Conservation (phyloP, 2,797 vertebrate genomes). For the Aratinga solstitialis region DNA sequence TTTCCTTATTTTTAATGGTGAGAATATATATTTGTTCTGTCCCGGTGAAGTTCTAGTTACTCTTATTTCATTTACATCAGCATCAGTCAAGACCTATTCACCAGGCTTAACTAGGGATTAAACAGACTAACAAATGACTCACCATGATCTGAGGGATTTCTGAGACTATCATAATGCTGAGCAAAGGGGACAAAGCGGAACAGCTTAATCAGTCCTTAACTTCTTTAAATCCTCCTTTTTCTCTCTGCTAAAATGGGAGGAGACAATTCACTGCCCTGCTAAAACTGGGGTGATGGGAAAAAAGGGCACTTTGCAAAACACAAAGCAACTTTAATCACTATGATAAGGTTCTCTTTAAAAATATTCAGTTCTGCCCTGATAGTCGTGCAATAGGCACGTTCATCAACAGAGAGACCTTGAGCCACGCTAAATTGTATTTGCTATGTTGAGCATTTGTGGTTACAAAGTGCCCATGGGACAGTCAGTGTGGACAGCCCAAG, state of each 20-base stretch:
- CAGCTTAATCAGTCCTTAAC: neutral
- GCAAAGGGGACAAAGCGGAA: neutral
- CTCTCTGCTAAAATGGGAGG: neutral
- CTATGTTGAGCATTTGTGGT: neutral
- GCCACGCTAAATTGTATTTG: neutral
- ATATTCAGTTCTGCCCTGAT: neutral
- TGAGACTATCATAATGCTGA: neutral
- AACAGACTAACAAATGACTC: neutral
- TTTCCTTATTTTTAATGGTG: neutral
- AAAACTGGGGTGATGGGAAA: neutral
- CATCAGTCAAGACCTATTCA: neutral
- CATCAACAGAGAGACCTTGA: slow-evolving; percentile 20
- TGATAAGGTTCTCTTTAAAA: slow-evolving; percentile 56
- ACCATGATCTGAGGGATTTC: neutral
- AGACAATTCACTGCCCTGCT: neutral
- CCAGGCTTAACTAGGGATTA: neutral
- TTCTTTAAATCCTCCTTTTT: neutral
- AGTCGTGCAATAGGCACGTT: neutral
- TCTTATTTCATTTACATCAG: neutral
- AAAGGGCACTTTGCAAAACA: neutral
- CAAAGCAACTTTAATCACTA: slow-evolving; percentile 31
- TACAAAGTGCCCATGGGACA: neutral
- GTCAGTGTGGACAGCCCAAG: neutral
- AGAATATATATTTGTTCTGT: neutral
- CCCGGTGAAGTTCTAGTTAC: neutral